phyloP scores from a whole-genome alignment of 2,888 invertebrate genomes.

The Xylocampa areola region DNA sequence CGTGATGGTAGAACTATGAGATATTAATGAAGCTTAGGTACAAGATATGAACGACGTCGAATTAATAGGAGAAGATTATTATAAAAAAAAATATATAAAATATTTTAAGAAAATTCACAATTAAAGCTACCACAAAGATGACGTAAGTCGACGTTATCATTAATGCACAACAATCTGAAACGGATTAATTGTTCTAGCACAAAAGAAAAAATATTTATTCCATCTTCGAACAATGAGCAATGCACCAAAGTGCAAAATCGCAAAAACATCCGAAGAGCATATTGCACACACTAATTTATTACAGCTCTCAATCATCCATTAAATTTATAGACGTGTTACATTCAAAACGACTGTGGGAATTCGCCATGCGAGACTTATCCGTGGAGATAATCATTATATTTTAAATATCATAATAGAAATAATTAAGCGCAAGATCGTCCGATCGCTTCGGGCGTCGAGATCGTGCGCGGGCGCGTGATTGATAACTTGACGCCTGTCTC shows the following conservation, averaged over 20 bases:
- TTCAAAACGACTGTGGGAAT: slow-evolving; percentile 80
- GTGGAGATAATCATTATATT: slow-evolving; percentile 82
- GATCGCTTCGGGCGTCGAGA: slow-evolving; percentile 82
- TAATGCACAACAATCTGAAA: too few relatives aligned
- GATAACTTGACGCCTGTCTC: slow-evolving; percentile 80
- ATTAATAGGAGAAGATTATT: slow-evolving; percentile 50
- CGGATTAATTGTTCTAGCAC: too few relatives aligned
- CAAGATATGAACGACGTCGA: slow-evolving; percentile 54
- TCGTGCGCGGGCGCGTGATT: slow-evolving; percentile 87
- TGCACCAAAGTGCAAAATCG: neutral
- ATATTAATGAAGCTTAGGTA: slow-evolving; percentile 71
- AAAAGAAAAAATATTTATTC: too few relatives aligned
- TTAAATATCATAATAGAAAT: slow-evolving; percentile 89
- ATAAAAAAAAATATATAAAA: too few relatives aligned
- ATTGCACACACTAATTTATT: slow-evolving; percentile 51
- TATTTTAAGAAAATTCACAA: too few relatives aligned
- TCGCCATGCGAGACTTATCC: slow-evolving; percentile 75
- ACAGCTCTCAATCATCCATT: slow-evolving; percentile 56
- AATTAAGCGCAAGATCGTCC: slow-evolving; percentile 85
- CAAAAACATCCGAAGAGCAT: slow-evolving; percentile 7
- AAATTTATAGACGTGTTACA: slow-evolving; percentile 68
- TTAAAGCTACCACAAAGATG: too few relatives aligned
- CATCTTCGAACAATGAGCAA: too few relatives aligned
- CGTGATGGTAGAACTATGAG: slow-evolving; percentile 71
- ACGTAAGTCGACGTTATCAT: too few relatives aligned